Base-by-base conservation (phyloP, 2,797 vertebrate genomes). In the Sebastes paucispinis region DNA sequence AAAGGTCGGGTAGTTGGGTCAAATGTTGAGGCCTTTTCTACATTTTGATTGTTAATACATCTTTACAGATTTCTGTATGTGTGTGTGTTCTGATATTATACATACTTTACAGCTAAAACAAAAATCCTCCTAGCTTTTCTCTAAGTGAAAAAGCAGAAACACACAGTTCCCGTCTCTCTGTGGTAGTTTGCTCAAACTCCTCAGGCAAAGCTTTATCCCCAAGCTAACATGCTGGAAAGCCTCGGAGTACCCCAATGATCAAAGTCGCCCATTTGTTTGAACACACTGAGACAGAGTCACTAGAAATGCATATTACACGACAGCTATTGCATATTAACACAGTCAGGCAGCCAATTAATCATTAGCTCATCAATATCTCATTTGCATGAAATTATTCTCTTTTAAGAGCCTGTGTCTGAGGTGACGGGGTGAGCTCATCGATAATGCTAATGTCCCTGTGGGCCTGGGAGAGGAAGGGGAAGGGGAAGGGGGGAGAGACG, bases 381-480 rank as follows among this genome's bases (percentile, higher is more conserved):
- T 99, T 97, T 99, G 96, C 98, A 99, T 99, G 97, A 98, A 97
- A 97, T 97, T 97, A 97, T 98, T 98, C 96, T 97, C 97, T 98
- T 97, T 98, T 97, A 98, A 97, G 97, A 96, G 96, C 97, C 96
- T 94, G 95, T 96, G 97, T 98, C 97, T 97, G 96, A 96, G 98
- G 97, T 99, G 97, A 98, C 96, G 91, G 93, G 97, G 96, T 97
- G 97, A 97, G 96, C 96, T 98, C 97, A 98, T 99, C 95, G 97
- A 99, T 99, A 99, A 99, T 99, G 98, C 94, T 98, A 99, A 99
- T 99, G 94, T 94, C 89, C 93, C 96, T 93, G 96, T 96, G 97
- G 96, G 95, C 95, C 94, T 95, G 96, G 93, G 93, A 93, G 94
- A 95, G 94, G 93, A 92, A 96, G 83, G 31, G 31, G 31, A 32